These are phyloP conservation scores for Caenorhabditis zanzibari DNA, from an alignment of 2,888 invertebrate species.

Conservation along the genomic window DNA sequence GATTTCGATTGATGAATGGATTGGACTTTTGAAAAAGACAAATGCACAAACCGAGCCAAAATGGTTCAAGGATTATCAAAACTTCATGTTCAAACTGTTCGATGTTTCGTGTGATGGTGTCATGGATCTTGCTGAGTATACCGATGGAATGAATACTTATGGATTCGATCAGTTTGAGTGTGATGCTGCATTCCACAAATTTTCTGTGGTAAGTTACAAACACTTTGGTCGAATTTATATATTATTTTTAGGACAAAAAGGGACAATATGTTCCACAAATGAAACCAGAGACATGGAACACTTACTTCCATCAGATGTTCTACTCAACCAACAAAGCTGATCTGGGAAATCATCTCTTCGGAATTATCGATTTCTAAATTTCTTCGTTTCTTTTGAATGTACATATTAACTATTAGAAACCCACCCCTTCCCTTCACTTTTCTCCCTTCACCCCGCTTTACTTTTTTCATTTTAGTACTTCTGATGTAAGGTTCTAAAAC, in stretches of 20 bases:
- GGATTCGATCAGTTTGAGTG: constrained; percentile 74
- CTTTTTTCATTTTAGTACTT: constrained; percentile 21
- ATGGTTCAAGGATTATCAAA: constrained; percentile 82
- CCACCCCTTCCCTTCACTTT: constrained; percentile 28
- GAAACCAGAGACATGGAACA: constrained; percentile 77
- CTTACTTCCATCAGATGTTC: constrained; percentile 79
- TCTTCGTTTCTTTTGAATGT: background rate
- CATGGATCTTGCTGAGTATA: constrained; percentile 82
- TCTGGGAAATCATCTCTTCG: constrained; percentile 80
- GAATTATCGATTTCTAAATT: constrained; percentile 66
- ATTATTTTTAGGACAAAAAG: constrained; percentile 70
- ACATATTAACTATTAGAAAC: background rate
- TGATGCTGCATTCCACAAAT: constrained; percentile 76
- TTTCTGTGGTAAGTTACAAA: constrained; percentile 70
- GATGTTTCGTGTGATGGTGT: constrained; percentile 83
- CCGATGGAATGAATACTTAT: constrained; percentile 82
- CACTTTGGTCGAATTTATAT: background rate
- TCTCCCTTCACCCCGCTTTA: constrained; percentile 13
- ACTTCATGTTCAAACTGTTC: constrained; percentile 83
- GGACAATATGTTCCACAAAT: constrained; percentile 72
- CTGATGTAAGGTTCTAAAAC: constrained; percentile 4
- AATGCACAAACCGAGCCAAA: constrained; percentile 75
- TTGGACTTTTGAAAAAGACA: constrained; percentile 74
- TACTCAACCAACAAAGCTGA: constrained; percentile 77
- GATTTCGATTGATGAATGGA: constrained; percentile 81